Evolutionary conservation across 2,113 vertebrate species (phyloP).

Genomic region (Dicrurus megarhynchus): DNA sequence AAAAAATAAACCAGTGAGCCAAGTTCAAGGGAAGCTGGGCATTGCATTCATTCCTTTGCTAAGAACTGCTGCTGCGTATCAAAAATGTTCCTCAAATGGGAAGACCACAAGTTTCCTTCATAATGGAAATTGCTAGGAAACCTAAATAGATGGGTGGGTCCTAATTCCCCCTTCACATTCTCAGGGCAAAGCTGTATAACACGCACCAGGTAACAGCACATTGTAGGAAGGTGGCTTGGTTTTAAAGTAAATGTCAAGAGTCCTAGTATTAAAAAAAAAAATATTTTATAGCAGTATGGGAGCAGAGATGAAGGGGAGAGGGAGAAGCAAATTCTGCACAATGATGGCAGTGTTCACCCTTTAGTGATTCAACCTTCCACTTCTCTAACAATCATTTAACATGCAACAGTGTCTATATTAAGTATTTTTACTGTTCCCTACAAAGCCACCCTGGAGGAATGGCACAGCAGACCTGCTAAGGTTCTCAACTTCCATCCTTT

Average conservation of each 20-base stretch:
- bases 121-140: not conserved
- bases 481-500: constrained; percentile 55
- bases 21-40: not conserved
- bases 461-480: constrained; percentile 25
- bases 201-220: accelerated
- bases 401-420: constrained; percentile 37
- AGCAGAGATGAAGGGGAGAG: not conserved
- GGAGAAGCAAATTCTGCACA: not conserved
- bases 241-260: not conserved
- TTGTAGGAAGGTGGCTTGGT: not conserved
- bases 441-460: constrained; percentile 63
- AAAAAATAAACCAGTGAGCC: not conserved
- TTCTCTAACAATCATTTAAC: constrained; percentile 45
- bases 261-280: not conserved
- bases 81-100: not conserved
- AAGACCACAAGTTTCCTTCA: not conserved
- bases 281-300: not conserved
- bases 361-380: not conserved
- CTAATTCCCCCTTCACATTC: not conserved
- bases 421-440: constrained; percentile 51
- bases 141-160: not conserved
- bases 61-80: not conserved
- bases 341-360: not conserved
- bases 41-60: not conserved
- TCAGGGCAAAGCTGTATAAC: not conserved